Percentiles rank a stretch among this genome's conserved stretches.
These are phyloP conservation scores for Apolygus lucorum DNA, from an alignment of 1,140 invertebrate species.

Conservation along the genomic window DNA sequence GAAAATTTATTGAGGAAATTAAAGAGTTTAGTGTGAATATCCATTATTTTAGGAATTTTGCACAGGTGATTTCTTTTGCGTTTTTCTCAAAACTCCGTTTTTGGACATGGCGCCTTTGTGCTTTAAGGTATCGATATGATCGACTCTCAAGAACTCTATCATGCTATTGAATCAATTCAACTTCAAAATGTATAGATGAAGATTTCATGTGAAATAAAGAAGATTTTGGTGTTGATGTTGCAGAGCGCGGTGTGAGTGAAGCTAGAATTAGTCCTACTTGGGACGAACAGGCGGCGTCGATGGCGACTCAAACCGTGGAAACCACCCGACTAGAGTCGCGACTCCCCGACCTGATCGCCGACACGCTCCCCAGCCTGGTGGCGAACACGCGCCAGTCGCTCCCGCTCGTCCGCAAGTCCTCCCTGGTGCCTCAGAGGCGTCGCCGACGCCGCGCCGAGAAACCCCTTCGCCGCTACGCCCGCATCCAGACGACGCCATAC, in stretches of 20 bases:
- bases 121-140: no score
- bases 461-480: background rate
- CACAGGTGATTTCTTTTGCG: no score
- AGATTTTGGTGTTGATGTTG: background rate
- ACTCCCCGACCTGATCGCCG: background rate
- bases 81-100: no score
- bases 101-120: no score
- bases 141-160: no score
- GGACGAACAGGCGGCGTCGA: no score
- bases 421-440: background rate
- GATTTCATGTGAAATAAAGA: no score
- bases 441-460: background rate
- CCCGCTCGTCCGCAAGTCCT: background rate
- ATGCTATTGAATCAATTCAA: no score
- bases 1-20: no score
- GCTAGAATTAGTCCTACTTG: background rate
- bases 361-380: constrained; percentile 10
- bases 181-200: no score
- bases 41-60: no score
- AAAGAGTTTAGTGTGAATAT: no score
- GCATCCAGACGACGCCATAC: background rate
- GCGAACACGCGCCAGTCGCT: background rate
- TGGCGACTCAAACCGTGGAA: background rate
- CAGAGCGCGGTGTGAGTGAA: background rate
- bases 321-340: background rate